phyloP scores from a whole-genome alignment of 2,888 invertebrate genomes.

The Labia minor region DNA sequence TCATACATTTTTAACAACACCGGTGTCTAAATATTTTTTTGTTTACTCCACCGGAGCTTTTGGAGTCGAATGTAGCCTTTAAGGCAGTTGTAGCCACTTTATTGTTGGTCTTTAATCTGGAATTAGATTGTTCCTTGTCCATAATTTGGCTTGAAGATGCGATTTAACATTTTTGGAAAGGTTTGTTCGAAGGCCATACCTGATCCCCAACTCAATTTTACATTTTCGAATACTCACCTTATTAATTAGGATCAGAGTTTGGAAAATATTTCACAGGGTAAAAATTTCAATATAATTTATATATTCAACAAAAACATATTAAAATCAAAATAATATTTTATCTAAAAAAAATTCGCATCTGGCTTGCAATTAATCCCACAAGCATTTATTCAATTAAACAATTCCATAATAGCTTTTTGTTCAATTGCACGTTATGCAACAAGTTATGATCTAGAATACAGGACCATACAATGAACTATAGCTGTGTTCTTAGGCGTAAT shows the following conservation, averaged over 20 bases:
- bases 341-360: slow-evolving; percentile 4
- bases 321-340: background rate
- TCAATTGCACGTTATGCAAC: background rate
- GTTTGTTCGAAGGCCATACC: background rate
- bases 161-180: background rate
- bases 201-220: background rate
- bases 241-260: background rate
- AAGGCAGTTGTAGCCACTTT: slow-evolving; percentile 13
- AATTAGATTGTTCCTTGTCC: slow-evolving; percentile 1
- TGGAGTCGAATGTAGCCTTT: slow-evolving; percentile 13
- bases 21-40: slow-evolving; percentile 23
- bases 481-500: slow-evolving; percentile 13
- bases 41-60: background rate
- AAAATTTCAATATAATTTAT: background rate
- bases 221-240: background rate
- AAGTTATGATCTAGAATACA: slow-evolving; percentile 7
- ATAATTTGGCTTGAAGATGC: background rate
- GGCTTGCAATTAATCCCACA: slow-evolving; percentile 13
- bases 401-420: background rate
- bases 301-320: no score
- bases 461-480: background rate
- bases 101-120: background rate
- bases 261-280: slow-evolving; percentile 5
- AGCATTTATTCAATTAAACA: background rate
- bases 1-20: slow-evolving; percentile 51